Percentiles rank a stretch among this genome's conserved stretches.
Evolutionary conservation across 2,113 vertebrate species (phyloP).

Genomic region (Alectura lathami): DNA sequence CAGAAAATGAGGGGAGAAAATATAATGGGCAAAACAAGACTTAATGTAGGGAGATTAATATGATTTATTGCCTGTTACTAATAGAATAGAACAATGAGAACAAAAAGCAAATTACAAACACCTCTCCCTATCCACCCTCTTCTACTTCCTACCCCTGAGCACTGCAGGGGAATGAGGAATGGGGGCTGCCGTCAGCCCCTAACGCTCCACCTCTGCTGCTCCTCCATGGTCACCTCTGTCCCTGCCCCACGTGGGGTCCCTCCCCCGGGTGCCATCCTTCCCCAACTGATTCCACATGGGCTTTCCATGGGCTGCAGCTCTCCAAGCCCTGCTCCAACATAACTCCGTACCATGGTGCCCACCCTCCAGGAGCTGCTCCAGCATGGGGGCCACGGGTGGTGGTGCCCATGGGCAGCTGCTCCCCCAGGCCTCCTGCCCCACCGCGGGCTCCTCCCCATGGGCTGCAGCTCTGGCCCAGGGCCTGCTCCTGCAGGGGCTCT

Average conservation of each 20-base stretch:
- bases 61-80: not conserved
- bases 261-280: not conserved
- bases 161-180: not conserved
- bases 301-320: not conserved
- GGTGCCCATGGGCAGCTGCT: no score
- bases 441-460: no score
- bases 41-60: not conserved
- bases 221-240: no score
- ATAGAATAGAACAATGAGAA: not conserved
- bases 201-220: not conserved
- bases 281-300: no score
- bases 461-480: no score
- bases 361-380: no score
- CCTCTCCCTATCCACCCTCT: not conserved
- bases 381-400: no score
- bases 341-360: not conserved
- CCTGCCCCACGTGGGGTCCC: no score
- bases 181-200: no score
- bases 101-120: not conserved
- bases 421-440: no score
- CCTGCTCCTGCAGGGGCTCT: no score
- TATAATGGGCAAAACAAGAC: not conserved
- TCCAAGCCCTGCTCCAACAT: not conserved
- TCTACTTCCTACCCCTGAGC: not conserved
- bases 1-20: not conserved